Evolutionary conservation across 2,888 invertebrate species (phyloP), one percentile per base, ranked within the genome.

Genomic region (Ecdyonurus torrentis): DNA sequence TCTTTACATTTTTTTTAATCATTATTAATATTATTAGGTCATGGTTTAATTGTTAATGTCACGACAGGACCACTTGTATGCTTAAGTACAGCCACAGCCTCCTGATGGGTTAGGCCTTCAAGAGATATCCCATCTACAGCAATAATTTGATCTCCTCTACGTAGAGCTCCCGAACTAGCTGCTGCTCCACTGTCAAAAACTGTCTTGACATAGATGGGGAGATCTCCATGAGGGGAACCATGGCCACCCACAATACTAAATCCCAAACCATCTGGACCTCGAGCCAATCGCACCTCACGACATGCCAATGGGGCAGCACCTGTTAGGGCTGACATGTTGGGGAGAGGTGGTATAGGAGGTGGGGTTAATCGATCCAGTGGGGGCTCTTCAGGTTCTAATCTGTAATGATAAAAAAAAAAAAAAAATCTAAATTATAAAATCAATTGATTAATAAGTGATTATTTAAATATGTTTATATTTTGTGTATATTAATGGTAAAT

Each of bases 201-300:
- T 15, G 75, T 76, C 67, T 77, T 77, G 25, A 77, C 74, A 68
- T 78, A 80, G 66, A 81, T 79, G 2, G 81, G 81, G 63, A 80
- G 71, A 69, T 79, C 76, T 1, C 79, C 79, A 67, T 79, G 78
- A 2, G 78, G 77, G 65, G 77, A 77, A 61, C 76, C 77, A 62
- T 70, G 71, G 37, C 75, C 80, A 23, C 80, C 79, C 1, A 81
- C 80, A 50, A 81, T 78, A 62, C 78, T 78, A 71, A 81, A 81
- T 19, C 81, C 80, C 52, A 81, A 74, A 2, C 80, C 80, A 62
- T 79, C 79, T 20, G 72, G 70, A 20, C 79, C 79, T 58, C 79
- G 72, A 65, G 77, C 75, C 67, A 81, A 70, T 52, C 71, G 69
- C 64, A 80, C 75, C 58, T 70, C 74, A 65, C 65, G 59, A 50